Percentiles rank a stretch among this genome's conserved stretches.
phyloP scores from a whole-genome alignment of 1,140 invertebrate species.

The Sarcophaga peregrina region DNA sequence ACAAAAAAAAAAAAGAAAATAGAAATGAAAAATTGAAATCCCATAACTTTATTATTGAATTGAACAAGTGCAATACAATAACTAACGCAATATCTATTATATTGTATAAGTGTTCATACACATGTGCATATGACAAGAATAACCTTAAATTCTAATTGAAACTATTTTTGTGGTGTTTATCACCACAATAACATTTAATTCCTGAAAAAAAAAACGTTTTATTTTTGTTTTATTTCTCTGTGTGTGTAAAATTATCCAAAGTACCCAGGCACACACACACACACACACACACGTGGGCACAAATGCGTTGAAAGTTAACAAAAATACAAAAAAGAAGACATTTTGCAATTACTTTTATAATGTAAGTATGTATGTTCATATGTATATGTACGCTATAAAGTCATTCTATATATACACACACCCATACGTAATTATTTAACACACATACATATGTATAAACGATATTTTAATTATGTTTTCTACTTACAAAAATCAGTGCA shows the following conservation, averaged over 20 bases:
- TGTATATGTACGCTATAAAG: background rate
- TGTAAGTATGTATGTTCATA: constrained; percentile 11
- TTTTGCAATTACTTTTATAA: constrained; percentile 29
- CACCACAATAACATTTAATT: background rate
- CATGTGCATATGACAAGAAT: background rate
- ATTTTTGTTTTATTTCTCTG: background rate
- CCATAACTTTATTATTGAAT: background rate
- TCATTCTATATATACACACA: no score
- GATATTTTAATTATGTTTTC: no score
- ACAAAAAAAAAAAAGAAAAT: background rate
- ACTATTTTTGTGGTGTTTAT: background rate
- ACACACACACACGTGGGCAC: no score
- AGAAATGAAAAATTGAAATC: background rate
- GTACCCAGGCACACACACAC: no score
- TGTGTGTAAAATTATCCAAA: background rate
- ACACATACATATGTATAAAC: no score
- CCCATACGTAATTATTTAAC: no score
- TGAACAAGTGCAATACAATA: background rate
- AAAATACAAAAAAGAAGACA: constrained; percentile 28
- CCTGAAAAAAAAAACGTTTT: background rate
- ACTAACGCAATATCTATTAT: no score
- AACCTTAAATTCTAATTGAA: background rate
- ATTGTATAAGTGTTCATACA: background rate
- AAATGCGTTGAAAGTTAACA: background rate
- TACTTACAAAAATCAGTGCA: no score